These are phyloP conservation scores for Pygoscelis antarcticus DNA, from an alignment of 2,113 vertebrate genomes.

Conservation along the genomic window DNA sequence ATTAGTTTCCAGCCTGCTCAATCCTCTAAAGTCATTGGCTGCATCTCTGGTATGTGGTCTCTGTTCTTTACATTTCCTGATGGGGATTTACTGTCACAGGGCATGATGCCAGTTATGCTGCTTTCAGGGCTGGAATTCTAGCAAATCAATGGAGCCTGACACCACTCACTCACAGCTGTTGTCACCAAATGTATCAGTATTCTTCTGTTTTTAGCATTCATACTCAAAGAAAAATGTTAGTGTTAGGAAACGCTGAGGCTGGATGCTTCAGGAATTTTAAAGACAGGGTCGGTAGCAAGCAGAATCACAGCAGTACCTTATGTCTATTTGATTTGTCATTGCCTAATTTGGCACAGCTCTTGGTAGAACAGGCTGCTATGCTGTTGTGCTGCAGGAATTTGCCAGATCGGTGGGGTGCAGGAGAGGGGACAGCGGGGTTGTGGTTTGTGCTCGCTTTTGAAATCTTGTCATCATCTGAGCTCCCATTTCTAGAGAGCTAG, in stretches of 20 bases:
- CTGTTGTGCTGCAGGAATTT: neutral
- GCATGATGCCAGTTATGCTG: neutral
- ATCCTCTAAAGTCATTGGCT: neutral
- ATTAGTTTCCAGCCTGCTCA: neutral
- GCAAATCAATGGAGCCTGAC: neutral
- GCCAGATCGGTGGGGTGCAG: neutral
- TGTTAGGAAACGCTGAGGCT: neutral
- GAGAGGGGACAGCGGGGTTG: neutral
- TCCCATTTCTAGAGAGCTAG: neutral
- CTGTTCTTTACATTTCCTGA: neutral
- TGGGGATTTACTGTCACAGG: neutral
- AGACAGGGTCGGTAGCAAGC: neutral
- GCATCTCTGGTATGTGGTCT: neutral
- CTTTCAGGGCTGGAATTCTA: neutral
- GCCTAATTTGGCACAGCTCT: neutral
- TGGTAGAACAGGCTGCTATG: neutral
- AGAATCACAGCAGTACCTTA: neutral
- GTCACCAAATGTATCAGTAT: neutral
- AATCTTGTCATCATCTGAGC: neutral
- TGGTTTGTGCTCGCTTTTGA: neutral
- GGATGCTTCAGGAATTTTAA: neutral
- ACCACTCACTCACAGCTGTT: neutral
- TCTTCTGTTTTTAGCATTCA: neutral
- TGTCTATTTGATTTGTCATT: neutral
- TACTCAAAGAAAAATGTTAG: neutral